A percentile compares a stretch with the other conserved stretches of the same genome.
Evolutionary conservation across 2,113 vertebrate genomes (phyloP).

Genomic region (Myotis brandtii): DNA sequence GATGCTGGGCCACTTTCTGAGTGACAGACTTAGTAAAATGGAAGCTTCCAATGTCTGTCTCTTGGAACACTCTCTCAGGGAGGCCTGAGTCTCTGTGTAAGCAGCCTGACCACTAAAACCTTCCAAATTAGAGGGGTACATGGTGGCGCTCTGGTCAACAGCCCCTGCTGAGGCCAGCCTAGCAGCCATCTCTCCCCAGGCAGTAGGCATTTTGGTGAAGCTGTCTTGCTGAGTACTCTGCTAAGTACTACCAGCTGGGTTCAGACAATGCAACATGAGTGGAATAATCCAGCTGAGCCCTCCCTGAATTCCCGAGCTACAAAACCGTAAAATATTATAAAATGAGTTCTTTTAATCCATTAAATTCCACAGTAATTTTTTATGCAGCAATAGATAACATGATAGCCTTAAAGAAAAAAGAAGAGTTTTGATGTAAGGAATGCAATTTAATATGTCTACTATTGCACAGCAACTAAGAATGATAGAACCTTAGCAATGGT

Average conservation of each 20-base stretch:
- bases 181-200: not conserved
- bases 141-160: not conserved
- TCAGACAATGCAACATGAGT: not conserved
- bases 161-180: not conserved
- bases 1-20: not conserved
- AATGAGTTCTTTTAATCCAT: not conserved
- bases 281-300: not conserved
- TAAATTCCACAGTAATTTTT: not conserved
- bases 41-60: not conserved
- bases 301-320: not conserved
- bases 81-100: not conserved
- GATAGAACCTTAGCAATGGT: not conserved
- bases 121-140: not conserved
- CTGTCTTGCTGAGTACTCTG: not conserved
- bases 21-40: not conserved
- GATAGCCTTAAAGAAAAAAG: not conserved
- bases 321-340: not conserved
- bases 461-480: not conserved
- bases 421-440: not conserved
- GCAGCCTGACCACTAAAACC: not conserved
- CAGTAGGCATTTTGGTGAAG: not conserved
- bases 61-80: not conserved
- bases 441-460: not conserved
- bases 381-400: not conserved
- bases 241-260: not conserved